phyloP scores from a whole-genome alignment of 2,113 vertebrate genomes.

The Paracanthobrama guichenoti region DNA sequence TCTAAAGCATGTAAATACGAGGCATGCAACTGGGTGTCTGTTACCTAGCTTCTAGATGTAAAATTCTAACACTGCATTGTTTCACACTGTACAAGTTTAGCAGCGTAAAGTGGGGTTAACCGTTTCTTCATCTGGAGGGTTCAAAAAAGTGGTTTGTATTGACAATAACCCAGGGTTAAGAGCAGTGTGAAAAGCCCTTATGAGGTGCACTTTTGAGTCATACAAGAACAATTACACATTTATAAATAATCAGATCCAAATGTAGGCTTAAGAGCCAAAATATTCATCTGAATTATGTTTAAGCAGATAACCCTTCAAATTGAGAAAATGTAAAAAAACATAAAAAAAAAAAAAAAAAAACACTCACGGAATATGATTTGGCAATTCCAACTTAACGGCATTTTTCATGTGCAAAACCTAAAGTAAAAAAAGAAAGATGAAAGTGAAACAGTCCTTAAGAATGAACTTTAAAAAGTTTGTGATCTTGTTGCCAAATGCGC shows the following conservation, averaged over 20 bases:
- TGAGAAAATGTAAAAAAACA: slow-evolving; percentile 28
- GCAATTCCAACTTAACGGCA: slow-evolving; percentile 74
- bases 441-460: background rate
- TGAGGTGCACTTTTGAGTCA: background rate
- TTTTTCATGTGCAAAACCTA: slow-evolving; percentile 74
- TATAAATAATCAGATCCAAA: background rate
- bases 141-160: background rate
- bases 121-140: background rate
- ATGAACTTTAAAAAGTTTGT: background rate
- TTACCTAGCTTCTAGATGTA: background rate
- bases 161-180: background rate
- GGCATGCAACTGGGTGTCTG: background rate
- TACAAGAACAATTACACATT: background rate
- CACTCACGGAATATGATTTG: slow-evolving; percentile 73
- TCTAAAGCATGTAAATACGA: background rate
- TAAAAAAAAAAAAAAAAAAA: slow-evolving; percentile 2
- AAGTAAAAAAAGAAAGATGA: slow-evolving; percentile 43
- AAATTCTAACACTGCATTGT: background rate
- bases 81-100: background rate
- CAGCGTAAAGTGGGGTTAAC: background rate
- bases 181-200: background rate
- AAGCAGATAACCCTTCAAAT: background rate
- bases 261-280: background rate
- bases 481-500: background rate
- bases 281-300: background rate